Evolutionary conservation across 2,888 invertebrate genomes (phyloP), one percentile per base, ranked within the genome.

Genomic region (Neria commutata): DNA sequence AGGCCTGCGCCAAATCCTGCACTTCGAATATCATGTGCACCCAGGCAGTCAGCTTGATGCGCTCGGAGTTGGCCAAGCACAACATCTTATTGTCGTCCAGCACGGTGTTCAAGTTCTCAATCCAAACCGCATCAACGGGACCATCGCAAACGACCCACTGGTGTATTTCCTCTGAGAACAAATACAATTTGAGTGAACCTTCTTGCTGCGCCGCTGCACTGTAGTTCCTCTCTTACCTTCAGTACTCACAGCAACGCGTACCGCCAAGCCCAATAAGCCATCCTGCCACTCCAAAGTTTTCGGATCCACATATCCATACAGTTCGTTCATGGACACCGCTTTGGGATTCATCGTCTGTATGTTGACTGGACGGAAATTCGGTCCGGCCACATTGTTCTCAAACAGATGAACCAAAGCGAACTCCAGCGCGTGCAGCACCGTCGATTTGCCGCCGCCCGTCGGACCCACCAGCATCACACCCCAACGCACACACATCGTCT

Each of bases 51-150:
- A 95, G 85, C 79, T 94, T 94, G 63, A 95, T 95, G 61, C 94
- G 85, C 81, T 94, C 95, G 0, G 94, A 94, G 84, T 95, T 95
- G 1, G 94, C 94, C 34, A 95, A 83, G 71, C 95, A 95, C 34
- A 95, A 80, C 93, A 95, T 94, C 83, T 95, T 95, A 78, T 95
- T 95, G 75, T 95, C 95, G 74, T 95, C 95, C 5, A 95, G 84
- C 0, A 94, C 94, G 0, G 95, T 94, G 80, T 95, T 95, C 87
- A 95, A 88, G 76, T 94, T 95, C 81, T 95, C 95, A 64, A 95
- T 95, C 95, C 95, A 95, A 19, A 94, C 89, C 0, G 95, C 94
- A 78, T 95, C 95, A 0, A 95, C 94, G 0, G 92, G 95, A 0
- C 95, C 95, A 76, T 95, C 95, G 79, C 94, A 94, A 42, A 94